Conservation (phyloP, 2,888 invertebrate genomes). For the Polietes domitor region DNA sequence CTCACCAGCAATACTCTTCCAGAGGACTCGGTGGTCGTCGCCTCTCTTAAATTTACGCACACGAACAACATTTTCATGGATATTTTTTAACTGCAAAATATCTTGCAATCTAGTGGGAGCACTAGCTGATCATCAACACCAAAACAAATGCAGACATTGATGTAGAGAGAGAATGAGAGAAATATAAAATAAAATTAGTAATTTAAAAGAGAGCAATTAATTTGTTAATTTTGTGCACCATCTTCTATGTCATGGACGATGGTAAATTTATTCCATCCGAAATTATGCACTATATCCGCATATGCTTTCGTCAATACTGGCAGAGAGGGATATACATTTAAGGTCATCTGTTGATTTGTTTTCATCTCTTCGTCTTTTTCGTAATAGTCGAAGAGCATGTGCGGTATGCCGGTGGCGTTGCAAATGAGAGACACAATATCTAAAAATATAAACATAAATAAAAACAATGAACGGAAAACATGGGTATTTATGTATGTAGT, state of each 20-base stretch:
- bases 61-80: constrained; percentile 86
- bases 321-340: constrained; percentile 88
- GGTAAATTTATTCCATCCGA: constrained; percentile 90
- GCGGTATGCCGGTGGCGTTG: constrained; percentile 85
- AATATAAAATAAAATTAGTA: background rate
- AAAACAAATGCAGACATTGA: no score
- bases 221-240: constrained; percentile 82
- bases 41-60: constrained; percentile 84
- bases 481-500: no score
- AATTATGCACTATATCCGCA: constrained; percentile 86
- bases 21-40: constrained; percentile 76
- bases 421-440: constrained; percentile 82
- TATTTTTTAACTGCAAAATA: constrained; percentile 87
- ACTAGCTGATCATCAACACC: constrained; percentile 68
- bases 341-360: constrained; percentile 82
- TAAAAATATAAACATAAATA: constrained; percentile 59
- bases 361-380: constrained; percentile 79
- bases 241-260: constrained; percentile 92
- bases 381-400: constrained; percentile 84
- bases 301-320: constrained; percentile 86
- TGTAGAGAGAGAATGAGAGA: background rate
- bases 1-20: constrained; percentile 82
- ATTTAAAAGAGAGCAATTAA: background rate
- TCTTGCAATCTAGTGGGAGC: constrained; percentile 90
- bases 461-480: no score